Evolutionary conservation across 2,888 invertebrate species (phyloP).

Genomic region (Pyrgus malvae): DNA sequence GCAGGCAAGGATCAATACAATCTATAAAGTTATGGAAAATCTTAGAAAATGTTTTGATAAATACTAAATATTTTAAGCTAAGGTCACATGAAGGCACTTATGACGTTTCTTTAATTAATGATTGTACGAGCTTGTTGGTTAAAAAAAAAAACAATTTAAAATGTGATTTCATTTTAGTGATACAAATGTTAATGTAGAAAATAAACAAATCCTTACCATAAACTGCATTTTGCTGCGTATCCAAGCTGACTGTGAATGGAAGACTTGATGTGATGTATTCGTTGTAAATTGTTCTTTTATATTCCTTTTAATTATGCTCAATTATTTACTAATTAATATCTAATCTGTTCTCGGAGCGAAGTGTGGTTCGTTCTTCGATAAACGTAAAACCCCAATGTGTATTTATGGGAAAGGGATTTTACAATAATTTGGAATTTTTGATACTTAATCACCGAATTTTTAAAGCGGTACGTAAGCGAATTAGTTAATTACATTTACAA

Average conservation of each 20-base stretch:
- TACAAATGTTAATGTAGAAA: neutral
- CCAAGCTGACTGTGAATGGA: neutral
- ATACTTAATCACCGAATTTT: neutral
- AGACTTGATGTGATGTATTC: neutral
- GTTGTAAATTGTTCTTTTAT: slow-evolving; percentile 9
- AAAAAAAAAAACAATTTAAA: too few relatives aligned
- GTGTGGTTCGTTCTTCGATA: neutral
- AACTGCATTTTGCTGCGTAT: slow-evolving; percentile 22
- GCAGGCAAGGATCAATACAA: neutral
- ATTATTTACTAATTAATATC: slow-evolving; percentile 12
- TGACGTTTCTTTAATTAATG: too few relatives aligned
- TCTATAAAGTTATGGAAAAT: neutral
- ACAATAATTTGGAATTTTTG: slow-evolving; percentile 8
- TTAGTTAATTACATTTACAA: too few relatives aligned
- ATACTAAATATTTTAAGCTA: too few relatives aligned
- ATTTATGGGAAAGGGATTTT: slow-evolving; percentile 5
- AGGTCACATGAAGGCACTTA: too few relatives aligned
- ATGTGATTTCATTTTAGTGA: too few relatives aligned
- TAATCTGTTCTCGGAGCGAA: neutral
- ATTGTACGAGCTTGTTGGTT: too few relatives aligned
- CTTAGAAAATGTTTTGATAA: too few relatives aligned
- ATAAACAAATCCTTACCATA: slow-evolving; percentile 11
- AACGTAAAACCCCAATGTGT: neutral
- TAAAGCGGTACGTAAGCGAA: too few relatives aligned
- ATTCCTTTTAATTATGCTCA: neutral